Conservation (phyloP, 2,113 vertebrate genomes). For the Paracyprichromis sp. region DNA sequence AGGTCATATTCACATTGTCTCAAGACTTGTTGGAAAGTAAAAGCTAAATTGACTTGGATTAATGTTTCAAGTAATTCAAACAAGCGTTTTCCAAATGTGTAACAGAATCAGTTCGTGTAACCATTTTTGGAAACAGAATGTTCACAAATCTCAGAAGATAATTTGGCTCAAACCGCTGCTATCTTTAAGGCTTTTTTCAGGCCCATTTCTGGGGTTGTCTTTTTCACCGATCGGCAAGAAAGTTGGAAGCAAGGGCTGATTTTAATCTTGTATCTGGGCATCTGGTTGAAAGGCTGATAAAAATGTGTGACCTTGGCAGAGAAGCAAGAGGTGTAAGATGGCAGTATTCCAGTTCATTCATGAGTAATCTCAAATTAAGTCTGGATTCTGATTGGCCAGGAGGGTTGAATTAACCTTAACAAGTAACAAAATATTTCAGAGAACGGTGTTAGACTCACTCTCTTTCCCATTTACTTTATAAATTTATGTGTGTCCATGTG, state of each 20-base stretch:
- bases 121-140: neutral
- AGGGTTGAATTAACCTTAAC: neutral
- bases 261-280: neutral
- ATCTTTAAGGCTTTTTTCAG: neutral
- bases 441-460: neutral
- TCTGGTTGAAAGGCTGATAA: neutral
- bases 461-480: neutral
- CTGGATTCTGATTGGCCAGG: neutral
- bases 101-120: constrained; percentile 3
- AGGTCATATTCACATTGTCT: neutral
- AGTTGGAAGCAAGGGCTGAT: neutral
- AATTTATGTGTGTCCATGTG: neutral
- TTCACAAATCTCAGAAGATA: neutral
- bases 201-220: neutral
- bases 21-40: neutral
- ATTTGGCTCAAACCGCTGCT: neutral
- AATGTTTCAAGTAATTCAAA: neutral
- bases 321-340: neutral
- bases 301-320: neutral
- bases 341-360: neutral
- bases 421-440: neutral
- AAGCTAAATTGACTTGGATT: neutral
- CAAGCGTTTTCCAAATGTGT: neutral
- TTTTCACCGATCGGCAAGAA: neutral
- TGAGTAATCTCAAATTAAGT: neutral